Evolutionary conservation across 2,797 vertebrate species (phyloP).

Genomic region (Sebastolobus alascanus): DNA sequence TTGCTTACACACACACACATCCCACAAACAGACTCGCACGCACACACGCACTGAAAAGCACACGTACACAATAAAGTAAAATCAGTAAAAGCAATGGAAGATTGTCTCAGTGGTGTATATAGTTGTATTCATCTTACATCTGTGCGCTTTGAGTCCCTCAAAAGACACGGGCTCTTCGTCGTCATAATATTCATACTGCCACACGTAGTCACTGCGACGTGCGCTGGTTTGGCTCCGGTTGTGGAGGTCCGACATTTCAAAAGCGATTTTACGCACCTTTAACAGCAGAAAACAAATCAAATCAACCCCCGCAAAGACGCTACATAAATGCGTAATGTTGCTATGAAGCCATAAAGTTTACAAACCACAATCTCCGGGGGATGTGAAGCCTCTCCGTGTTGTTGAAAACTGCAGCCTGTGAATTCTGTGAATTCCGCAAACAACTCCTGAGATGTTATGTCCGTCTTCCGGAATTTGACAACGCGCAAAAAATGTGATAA

Average conservation of each 20-base stretch:
- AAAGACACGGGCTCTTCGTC: constrained; percentile 93
- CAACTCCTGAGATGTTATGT: neutral
- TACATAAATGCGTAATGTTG: neutral
- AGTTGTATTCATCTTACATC: constrained; percentile 86
- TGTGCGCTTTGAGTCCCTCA: constrained; percentile 93
- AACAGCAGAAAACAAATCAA: neutral
- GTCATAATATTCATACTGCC: constrained; percentile 96
- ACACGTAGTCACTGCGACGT: constrained; percentile 88
- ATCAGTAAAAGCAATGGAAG: neutral
- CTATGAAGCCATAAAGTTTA: constrained; percentile 30
- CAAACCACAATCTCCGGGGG: neutral
- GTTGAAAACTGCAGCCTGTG: neutral
- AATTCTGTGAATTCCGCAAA: neutral
- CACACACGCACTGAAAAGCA: neutral
- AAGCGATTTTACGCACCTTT: constrained; percentile 2
- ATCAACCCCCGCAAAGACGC: neutral
- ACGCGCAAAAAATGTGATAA: neutral
- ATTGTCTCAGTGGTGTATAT: neutral
- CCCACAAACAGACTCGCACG: neutral
- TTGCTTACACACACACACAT: neutral
- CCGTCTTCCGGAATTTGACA: neutral
- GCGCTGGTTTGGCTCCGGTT: constrained; percentile 77
- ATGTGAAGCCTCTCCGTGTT: neutral
- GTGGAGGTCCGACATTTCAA: constrained; percentile 73
- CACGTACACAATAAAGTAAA: neutral